These are phyloP conservation scores for honey bee (Apis mellifera) DNA, from an alignment of 1,140 invertebrate species.

Conservation along the genomic window DNA sequence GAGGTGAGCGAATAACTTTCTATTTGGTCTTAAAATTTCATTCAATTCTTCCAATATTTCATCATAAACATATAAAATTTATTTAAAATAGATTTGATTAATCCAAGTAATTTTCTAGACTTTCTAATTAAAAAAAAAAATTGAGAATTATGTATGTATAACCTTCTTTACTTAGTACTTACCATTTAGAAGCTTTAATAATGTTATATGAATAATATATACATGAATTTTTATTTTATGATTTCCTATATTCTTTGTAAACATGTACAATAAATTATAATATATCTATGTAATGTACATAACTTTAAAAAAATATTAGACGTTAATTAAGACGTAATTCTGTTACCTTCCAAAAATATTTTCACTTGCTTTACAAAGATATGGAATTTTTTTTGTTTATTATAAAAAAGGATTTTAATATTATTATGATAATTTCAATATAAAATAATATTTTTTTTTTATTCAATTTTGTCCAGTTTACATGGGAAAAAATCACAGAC, in stretches of 20 bases:
- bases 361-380: not conserved
- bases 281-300: not conserved
- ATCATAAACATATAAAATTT: not conserved
- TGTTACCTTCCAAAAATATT: not conserved
- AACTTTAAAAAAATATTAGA: conserved; percentile 1
- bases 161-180: conserved; percentile 44
- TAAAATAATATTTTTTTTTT: conserved; percentile 26
- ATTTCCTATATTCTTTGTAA: not conserved
- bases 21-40: conserved; percentile 51
- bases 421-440: not conserved
- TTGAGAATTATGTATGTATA: conserved; percentile 46
- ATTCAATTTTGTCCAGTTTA: conserved; percentile 70
- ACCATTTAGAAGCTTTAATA: not conserved
- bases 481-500: conserved; percentile 75
- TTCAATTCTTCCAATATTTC: conserved; percentile 2
- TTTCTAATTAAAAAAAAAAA: not conserved
- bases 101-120: not conserved
- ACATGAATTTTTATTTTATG: not conserved
- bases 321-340: conserved; percentile 13
- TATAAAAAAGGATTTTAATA: not conserved
- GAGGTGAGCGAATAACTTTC: conserved; percentile 71
- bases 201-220: conserved; percentile 6
- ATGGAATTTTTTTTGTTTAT: not conserved
- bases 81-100: not conserved
- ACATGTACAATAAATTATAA: no score